Evolutionary conservation across 2,113 vertebrate species (phyloP), one percentile per base, ranked within the genome.

Genomic region (Caranx ignobilis): DNA sequence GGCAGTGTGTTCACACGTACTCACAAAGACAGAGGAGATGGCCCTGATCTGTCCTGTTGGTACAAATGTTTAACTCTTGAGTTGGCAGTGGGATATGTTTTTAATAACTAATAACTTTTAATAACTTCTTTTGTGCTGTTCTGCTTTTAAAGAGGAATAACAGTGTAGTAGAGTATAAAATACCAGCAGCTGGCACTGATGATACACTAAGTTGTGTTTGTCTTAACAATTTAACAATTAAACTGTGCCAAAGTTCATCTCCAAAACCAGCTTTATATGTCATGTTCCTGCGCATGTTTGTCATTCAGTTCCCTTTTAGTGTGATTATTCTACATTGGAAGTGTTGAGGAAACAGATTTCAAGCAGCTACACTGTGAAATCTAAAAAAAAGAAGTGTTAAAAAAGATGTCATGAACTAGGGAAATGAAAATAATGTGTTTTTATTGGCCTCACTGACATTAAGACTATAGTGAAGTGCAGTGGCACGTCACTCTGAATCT

Each of bases 1-100:
- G 60, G 35, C 39, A 18, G 41, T 11, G 57, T 31, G 81, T 39
- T 66, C 15, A 47, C 19, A 54, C 69, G 79, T 47, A 26, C 4
- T 34, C 71, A n/a, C 74, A 70, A 16, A 43, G 26, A 26, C 26
- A 26, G 34, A 43, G 1, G 15, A 16, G 9, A 21, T 57, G 31
- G 11, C 18, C 18, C 15, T 54, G 47, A 47, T 54, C 19, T 16
- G 31, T 31, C 32, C 21, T 67, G 18, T n/a, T 19, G 15, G 37
- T 2, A 72, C 4, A 13, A 45, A 65, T 35, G 18, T 48, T 3
- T n/a, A 26, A 45, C 37, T 52, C 16, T n/a, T 16, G 21, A 62
- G 32, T 12, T 34, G 11, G 5, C 7, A 35, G 48, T n/a, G 16
- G 34, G 37, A 8, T 8, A 37, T 41, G 8, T 41, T 41, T 41